Conservation (phyloP, 2,797 vertebrate genomes). For the Taeniopygia guttata region DNA sequence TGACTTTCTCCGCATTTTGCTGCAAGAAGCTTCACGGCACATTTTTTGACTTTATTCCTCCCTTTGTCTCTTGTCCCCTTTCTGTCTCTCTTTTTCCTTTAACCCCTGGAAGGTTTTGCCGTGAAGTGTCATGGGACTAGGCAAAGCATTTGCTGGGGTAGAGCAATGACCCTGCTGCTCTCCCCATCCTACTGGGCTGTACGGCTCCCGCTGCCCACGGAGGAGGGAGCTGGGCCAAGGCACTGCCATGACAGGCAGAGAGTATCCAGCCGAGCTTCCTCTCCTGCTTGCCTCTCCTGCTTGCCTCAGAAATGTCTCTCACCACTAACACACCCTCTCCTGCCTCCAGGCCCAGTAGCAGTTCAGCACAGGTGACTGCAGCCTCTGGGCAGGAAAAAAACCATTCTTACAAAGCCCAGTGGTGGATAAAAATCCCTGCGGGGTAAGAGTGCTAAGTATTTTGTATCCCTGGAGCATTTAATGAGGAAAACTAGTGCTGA, state of each 20-base stretch:
- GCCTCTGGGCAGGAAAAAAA: neutral
- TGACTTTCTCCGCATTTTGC: constrained; percentile 85
- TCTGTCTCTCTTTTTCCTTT: constrained; percentile 72
- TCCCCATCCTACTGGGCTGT: neutral
- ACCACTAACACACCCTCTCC: neutral
- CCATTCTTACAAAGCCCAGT: neutral
- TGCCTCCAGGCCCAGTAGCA: neutral
- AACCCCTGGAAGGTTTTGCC: constrained; percentile 73
- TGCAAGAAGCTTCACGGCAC: constrained; percentile 83
- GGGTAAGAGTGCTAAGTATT: neutral
- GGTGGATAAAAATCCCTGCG: neutral
- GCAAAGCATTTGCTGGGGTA: constrained; percentile 3
- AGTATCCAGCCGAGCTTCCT: neutral
- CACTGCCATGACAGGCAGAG: accelerated
- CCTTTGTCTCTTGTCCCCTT: constrained; percentile 75
- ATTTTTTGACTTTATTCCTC: constrained; percentile 83
- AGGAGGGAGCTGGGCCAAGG: neutral
- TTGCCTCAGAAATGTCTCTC: neutral
- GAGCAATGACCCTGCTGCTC: neutral
- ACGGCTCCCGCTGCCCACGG: accelerated
- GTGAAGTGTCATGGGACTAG: constrained; percentile 28
- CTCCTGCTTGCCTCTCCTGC: neutral
- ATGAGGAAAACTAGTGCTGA: neutral
- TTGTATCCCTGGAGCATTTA: neutral
- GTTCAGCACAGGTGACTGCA: neutral